Base-by-base conservation (phyloP, 2,888 invertebrate species). In the Zonitis immaculata region DNA sequence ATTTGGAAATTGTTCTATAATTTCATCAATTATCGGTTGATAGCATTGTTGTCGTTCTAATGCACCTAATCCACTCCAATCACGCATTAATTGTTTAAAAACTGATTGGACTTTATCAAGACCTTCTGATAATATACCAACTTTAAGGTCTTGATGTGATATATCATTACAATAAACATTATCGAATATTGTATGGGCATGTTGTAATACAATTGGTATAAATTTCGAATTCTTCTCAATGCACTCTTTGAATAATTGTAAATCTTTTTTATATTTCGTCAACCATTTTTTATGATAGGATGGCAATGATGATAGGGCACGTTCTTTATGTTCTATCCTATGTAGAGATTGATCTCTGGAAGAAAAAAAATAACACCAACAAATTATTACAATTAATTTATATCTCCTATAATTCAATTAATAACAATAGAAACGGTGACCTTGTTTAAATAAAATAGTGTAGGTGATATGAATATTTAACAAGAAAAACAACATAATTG, bases 81-180 rank as follows among this genome's bases (percentile, higher is more conserved):
- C 99, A 0, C 99, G 81, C n/a, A 93, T 93, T 67, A 99, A 84
- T 74, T 98, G 96, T 73, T 96, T 95, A 62, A 99, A 77, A 2
- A 95, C 94, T 14, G 92, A 91, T 73, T 94, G 91, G 28, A 97
- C 93, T 81, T 96, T 88, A 65, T 88, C 87, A 72, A 86, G 81
- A 66, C 84, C 83, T 57, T 72, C 70, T 6, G 69, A 60, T 73
- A 76, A 14, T 42, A 66, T 59, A 47, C 69, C 68, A 7, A 69
- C 68, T 45, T 58, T 49, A 44, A 50, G 48, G 44, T 59, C 55
- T 2, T 71, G 69, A 58, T 73, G 72, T 14, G 69, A 63, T 1
- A 60, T 54, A 46, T 71, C 72, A 46, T 65, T 70, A 28, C 65
- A 66, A 56, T 73, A 73, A 12, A 84, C 85, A 72, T 92, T 94